Evolutionary conservation across 2,797 vertebrate species (phyloP).

Genomic region (Pogonophryne albipinna): DNA sequence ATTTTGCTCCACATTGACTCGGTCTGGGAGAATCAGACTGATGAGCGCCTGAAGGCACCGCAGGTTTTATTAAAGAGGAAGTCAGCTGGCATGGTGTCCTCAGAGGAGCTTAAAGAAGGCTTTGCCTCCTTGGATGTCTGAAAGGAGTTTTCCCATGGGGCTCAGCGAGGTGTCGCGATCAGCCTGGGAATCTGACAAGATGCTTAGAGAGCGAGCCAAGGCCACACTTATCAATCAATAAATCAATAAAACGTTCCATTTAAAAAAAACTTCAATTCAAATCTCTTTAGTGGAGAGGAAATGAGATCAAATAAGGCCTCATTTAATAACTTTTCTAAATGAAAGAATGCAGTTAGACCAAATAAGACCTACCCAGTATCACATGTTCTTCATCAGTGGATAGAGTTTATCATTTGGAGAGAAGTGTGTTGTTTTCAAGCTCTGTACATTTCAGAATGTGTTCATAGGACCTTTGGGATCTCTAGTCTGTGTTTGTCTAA

Average conservation of each 20-base stretch:
- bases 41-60: conserved; percentile 30
- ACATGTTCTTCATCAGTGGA: not conserved
- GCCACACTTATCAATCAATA: no score
- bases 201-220: not conserved
- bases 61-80: conserved; percentile 42
- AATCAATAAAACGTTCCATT: no score
- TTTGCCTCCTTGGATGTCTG: not conserved
- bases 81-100: conserved; percentile 27
- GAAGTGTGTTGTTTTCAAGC: not conserved
- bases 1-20: no score
- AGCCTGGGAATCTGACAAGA: not conserved
- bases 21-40: conserved; percentile 31
- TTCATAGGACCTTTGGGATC: no score
- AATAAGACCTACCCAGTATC: not conserved
- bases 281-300: not conserved
- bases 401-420: not conserved
- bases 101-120: not conserved
- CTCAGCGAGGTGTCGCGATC: not conserved
- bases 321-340: not conserved
- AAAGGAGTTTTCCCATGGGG: conserved; percentile 12
- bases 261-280: not conserved
- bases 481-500: no score
- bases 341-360: not conserved
- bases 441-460: no score
- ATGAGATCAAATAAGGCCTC: not conserved